phyloP scores from a whole-genome alignment of 2,888 invertebrate genomes.

The Dryomyza anilis region DNA sequence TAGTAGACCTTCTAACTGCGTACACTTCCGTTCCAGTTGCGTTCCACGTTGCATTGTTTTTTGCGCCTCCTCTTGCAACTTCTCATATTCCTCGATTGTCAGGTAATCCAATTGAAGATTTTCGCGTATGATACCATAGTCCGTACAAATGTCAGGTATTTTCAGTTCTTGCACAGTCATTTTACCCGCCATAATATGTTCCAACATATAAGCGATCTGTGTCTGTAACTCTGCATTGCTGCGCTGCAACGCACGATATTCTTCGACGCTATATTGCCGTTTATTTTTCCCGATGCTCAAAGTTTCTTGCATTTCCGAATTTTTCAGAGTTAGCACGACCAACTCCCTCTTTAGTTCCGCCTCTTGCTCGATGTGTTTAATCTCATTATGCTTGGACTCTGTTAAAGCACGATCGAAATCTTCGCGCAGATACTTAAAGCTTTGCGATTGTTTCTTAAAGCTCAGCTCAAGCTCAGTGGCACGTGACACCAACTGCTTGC shows the following conservation, averaged over 20 bases:
- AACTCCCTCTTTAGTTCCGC: slow-evolving; percentile 44
- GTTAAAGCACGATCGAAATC: slow-evolving; percentile 53
- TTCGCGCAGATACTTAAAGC: slow-evolving; percentile 50
- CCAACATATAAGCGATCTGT: slow-evolving; percentile 48
- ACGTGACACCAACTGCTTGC: slow-evolving; percentile 47
- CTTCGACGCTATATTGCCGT: slow-evolving; percentile 43
- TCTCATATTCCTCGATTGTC: slow-evolving; percentile 51
- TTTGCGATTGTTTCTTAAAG: slow-evolving; percentile 42
- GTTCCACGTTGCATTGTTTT: slow-evolving; percentile 39
- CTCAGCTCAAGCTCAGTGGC: slow-evolving; percentile 44
- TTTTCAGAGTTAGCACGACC: slow-evolving; percentile 37
- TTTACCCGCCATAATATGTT: slow-evolving; percentile 46
- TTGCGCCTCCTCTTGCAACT: slow-evolving; percentile 40
- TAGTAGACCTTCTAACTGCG: slow-evolving; percentile 52
- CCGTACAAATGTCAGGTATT: slow-evolving; percentile 46
- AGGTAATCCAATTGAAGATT: slow-evolving; percentile 53
- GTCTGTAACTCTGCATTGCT: slow-evolving; percentile 45
- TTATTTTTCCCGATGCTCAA: slow-evolving; percentile 23
- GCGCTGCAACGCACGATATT: slow-evolving; percentile 46
- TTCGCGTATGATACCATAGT: slow-evolving; percentile 55
- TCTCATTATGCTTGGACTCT: slow-evolving; percentile 44
- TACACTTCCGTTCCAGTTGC: slow-evolving; percentile 46
- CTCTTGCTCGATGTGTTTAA: slow-evolving; percentile 45
- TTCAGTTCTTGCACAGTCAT: slow-evolving; percentile 31
- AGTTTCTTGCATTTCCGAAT: slow-evolving; percentile 34